A percentile compares a stretch with the other conserved stretches of the same genome.
These are phyloP conservation scores for Amblyteles armatorius DNA, from an alignment of 2,888 invertebrate genomes.

Conservation along the genomic window DNA sequence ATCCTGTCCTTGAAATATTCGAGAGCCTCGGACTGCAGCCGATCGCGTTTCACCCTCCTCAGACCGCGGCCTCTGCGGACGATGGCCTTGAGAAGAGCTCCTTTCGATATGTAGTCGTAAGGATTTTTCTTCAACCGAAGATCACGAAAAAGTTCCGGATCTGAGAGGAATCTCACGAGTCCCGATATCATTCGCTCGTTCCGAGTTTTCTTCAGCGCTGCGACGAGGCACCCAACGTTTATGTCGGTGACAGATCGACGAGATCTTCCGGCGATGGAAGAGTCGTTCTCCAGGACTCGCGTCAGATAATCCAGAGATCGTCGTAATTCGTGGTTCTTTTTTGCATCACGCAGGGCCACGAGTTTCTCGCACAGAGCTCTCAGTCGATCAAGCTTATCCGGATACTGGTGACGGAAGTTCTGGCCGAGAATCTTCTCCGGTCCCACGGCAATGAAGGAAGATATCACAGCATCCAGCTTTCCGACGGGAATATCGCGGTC, in stretches of 20 bases:
- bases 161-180: constrained; percentile 48
- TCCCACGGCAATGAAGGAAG: background rate
- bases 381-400: background rate
- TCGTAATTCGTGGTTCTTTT: background rate
- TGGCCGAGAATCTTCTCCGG: background rate
- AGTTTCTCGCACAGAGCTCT: background rate
- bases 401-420: background rate
- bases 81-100: constrained; percentile 40
- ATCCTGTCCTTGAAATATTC: background rate
- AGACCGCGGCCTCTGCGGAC: constrained; percentile 44
- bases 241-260: background rate
- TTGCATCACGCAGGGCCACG: background rate
- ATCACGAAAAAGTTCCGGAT: constrained; percentile 38
- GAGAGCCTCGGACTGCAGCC: constrained; percentile 14
- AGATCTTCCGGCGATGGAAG: background rate
- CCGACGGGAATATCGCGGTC: background rate
- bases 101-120: constrained; percentile 52
- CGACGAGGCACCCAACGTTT: background rate
- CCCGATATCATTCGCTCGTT: background rate
- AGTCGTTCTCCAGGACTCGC: background rate
- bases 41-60: constrained; percentile 44
- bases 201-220: background rate
- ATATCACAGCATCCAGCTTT: background rate
- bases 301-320: background rate
- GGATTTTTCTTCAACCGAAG: constrained; percentile 38